Evolutionary conservation across 2,888 invertebrate genomes (phyloP).

Genomic region (Sceliomorpha sp.): DNA sequence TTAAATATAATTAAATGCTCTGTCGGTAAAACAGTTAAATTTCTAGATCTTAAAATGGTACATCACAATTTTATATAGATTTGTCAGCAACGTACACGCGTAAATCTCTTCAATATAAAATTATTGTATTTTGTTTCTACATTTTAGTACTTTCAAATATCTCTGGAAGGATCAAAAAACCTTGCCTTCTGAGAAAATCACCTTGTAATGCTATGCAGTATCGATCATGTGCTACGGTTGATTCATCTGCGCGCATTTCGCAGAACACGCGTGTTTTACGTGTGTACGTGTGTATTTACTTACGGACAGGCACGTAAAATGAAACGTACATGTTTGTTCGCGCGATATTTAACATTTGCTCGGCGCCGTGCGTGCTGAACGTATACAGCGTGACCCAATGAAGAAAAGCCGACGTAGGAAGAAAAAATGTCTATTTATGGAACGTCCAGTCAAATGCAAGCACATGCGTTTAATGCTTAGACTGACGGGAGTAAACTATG

Average conservation of each 20-base stretch:
- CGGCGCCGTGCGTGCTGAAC: background rate
- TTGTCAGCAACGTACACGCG: too few species aligned
- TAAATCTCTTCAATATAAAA: too few species aligned
- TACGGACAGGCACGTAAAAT: slow-evolving; percentile 17
- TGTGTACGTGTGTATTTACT: slow-evolving; percentile 14
- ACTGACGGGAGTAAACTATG: too few species aligned
- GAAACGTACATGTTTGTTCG: slow-evolving; percentile 14
- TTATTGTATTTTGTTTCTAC: too few species aligned
- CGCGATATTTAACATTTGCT: background rate
- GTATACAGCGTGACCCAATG: slow-evolving; percentile 3
- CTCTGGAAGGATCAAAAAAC: too few species aligned
- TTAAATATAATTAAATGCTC: too few species aligned
- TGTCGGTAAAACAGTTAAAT: too few species aligned
- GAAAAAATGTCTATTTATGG: slow-evolving; percentile 26
- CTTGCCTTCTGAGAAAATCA: too few species aligned
- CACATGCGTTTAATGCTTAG: slow-evolving; percentile 23
- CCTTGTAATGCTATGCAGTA: slow-evolving; percentile 32
- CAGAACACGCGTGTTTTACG: slow-evolving; percentile 18
- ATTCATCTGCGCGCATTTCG: slow-evolving; percentile 38
- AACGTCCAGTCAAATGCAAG: slow-evolving; percentile 10
- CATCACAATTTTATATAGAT: too few species aligned
- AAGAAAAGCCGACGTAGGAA: slow-evolving; percentile 15
- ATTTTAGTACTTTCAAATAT: too few species aligned
- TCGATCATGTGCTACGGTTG: slow-evolving; percentile 41
- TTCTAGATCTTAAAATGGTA: too few species aligned